phyloP scores from a whole-genome alignment of 2,888 invertebrate species.

The Neocrepidodera transversa region DNA sequence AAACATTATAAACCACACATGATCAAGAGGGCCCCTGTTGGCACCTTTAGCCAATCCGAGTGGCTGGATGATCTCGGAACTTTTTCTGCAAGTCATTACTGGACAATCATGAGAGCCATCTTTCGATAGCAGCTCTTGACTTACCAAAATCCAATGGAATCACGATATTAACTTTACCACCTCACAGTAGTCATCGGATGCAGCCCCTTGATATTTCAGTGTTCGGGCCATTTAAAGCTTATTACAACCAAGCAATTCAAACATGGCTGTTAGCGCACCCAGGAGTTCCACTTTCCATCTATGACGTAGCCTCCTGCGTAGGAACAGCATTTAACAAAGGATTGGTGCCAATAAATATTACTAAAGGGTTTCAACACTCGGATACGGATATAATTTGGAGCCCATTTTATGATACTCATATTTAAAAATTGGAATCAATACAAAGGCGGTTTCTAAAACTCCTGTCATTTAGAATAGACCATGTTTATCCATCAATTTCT shows the following conservation, averaged over 20 bases:
- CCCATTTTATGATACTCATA: too few relatives aligned
- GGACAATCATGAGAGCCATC: conserved; percentile 45
- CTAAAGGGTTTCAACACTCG: too few relatives aligned
- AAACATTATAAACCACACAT: conserved; percentile 49
- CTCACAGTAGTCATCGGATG: conserved; percentile 56
- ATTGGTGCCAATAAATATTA: conserved; percentile 38
- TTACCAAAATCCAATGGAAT: conserved; percentile 54
- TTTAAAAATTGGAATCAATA: too few relatives aligned
- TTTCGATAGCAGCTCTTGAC: conserved; percentile 37
- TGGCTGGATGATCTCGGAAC: conserved; percentile 26
- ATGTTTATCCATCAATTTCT: too few relatives aligned
- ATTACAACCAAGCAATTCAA: conserved; percentile 49
- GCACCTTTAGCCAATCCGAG: conserved; percentile 50
- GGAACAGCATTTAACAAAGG: conserved; percentile 34
- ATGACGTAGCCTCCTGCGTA: conserved; percentile 49
- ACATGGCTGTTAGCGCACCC: conserved; percentile 54
- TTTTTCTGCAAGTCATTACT: conserved; percentile 35
- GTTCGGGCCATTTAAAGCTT: conserved; percentile 55
- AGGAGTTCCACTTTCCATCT: conserved; percentile 55
- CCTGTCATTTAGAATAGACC: too few relatives aligned
- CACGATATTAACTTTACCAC: conserved; percentile 50
- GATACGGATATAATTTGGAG: too few relatives aligned
- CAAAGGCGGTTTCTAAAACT: too few relatives aligned
- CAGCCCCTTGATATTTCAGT: conserved; percentile 58
- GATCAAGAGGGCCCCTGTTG: conserved; percentile 51